Evolutionary conservation across 2,888 invertebrate species (phyloP), one percentile per base, ranked within the genome.

Genomic region (Onthophagus sagittarius): DNA sequence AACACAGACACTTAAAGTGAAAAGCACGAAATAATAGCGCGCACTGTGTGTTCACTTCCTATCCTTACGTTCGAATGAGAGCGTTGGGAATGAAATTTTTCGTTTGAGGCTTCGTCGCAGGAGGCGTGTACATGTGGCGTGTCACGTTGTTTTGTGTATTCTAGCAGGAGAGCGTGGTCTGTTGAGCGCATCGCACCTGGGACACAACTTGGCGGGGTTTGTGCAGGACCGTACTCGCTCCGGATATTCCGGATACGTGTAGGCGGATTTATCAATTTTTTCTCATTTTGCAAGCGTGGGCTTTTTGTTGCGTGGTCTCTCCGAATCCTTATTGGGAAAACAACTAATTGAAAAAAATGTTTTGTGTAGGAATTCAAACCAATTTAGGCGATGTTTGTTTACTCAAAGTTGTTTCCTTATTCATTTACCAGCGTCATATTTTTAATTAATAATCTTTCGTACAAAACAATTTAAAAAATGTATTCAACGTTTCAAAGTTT

Each of bases 141-240:
- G 71, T 73, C 74, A 75, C 74, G 74, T 74, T 74, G 74, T 70
- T 70, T 74, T 74, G 74, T 74, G 64, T 70, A 72, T 67, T 67
- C 67, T 67, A 67, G 15, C 67, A 23, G 67, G 67, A 67, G 67
- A 31, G 31, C 67, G 67, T 67, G 32, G 67, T 31, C 23, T 23
- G 23, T 23, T 53, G 67, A 32, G 67, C 67, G 67, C 69, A 75
- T 70, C 72, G 69, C 67, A 72, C 69, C 70, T 72, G 72, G 63
- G 69, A 63, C 63, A 70, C 69, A 70, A 65, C 33, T 63, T 70
- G 67, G 67, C 67, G 67, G 67, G 23, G 14, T 13, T 23, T 32
- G 67, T 23, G 67, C 67, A 67, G 67, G n/a, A 67, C 31, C 67
- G 67, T 67, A 23, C 67, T 9, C n/a, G 67, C 23, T 32, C 9